Evolutionary conservation across 1,140 invertebrate genomes (phyloP).

Genomic region (Episyrphus balteatus): DNA sequence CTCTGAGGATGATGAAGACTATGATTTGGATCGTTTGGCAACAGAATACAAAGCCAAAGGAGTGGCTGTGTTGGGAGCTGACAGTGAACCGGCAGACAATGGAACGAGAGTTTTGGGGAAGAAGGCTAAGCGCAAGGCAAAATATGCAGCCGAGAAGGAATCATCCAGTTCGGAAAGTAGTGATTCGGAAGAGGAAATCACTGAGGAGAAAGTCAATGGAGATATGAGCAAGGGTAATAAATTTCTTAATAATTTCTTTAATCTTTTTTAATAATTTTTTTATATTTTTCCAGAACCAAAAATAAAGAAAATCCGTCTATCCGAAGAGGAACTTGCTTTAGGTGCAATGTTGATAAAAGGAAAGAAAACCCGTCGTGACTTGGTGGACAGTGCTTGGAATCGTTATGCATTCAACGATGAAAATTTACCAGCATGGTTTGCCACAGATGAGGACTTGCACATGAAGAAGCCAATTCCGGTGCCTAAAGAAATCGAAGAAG

Average conservation of each 20-base stretch:
- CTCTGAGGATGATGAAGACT: slow-evolving; percentile 74
- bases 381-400: slow-evolving; percentile 85
- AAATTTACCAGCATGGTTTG: slow-evolving; percentile 92
- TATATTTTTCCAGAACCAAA: slow-evolving; percentile 21
- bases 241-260: no score
- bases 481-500: slow-evolving; percentile 60
- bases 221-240: slow-evolving; percentile 17
- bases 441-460: slow-evolving; percentile 85
- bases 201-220: slow-evolving; percentile 7
- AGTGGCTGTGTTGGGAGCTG: slow-evolving; percentile 29
- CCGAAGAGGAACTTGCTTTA: slow-evolving; percentile 75
- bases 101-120: slow-evolving; percentile 17
- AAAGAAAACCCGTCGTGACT: slow-evolving; percentile 72
- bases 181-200: slow-evolving; percentile 17
- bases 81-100: neutral
- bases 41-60: slow-evolving; percentile 63
- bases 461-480: slow-evolving; percentile 69
- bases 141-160: slow-evolving; percentile 17
- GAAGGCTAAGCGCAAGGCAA: slow-evolving; percentile 28
- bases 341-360: slow-evolving; percentile 76
- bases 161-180: slow-evolving; percentile 32
- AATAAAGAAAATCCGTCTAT: slow-evolving; percentile 61
- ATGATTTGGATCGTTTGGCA: slow-evolving; percentile 70
- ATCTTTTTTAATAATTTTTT: neutral
- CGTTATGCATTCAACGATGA: slow-evolving; percentile 80